Conservation (phyloP, 92 coral and sea anemone genomes). For the Porites lobata region DNA sequence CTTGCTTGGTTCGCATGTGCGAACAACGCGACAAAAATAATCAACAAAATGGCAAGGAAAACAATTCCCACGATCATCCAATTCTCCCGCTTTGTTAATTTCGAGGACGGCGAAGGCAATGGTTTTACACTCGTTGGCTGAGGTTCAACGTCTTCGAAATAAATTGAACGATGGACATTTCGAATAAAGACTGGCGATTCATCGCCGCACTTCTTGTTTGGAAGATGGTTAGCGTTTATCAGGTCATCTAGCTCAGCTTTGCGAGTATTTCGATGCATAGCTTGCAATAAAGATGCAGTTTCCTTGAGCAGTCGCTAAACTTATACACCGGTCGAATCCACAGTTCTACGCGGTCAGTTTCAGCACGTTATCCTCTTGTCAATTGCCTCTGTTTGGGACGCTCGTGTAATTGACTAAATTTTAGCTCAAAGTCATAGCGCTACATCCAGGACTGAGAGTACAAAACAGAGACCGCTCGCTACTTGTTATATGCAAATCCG, state of each 20-base stretch:
- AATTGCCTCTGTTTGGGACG: no score
- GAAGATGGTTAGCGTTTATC: conserved; percentile 2
- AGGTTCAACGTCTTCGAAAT: conserved; percentile 4
- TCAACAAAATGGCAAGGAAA: conserved; percentile 34
- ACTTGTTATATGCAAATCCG: neutral
- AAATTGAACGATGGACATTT: neutral
- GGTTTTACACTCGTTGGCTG: conserved; percentile 27
- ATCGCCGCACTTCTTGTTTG: neutral
- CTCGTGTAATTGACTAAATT: no score
- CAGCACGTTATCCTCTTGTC: no score
- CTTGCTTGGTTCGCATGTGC: neutral
- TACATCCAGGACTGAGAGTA: neutral
- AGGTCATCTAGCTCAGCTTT: neutral
- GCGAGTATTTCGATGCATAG: neutral
- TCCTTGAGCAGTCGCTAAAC: neutral
- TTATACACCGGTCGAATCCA: neutral
- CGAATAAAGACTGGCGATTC: conserved; percentile 26
- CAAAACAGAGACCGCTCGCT: neutral
- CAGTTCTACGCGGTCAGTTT: no score
- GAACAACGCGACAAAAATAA: conserved; percentile 55
- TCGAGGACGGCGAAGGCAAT: neutral
- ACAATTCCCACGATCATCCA: conserved; percentile 33
- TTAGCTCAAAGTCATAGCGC: neutral
- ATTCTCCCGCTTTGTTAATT: conserved; percentile 57
- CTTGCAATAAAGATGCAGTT: neutral